Evolutionary conservation across 2,888 invertebrate genomes (phyloP).

Genomic region (Willowsia nigromaculata): DNA sequence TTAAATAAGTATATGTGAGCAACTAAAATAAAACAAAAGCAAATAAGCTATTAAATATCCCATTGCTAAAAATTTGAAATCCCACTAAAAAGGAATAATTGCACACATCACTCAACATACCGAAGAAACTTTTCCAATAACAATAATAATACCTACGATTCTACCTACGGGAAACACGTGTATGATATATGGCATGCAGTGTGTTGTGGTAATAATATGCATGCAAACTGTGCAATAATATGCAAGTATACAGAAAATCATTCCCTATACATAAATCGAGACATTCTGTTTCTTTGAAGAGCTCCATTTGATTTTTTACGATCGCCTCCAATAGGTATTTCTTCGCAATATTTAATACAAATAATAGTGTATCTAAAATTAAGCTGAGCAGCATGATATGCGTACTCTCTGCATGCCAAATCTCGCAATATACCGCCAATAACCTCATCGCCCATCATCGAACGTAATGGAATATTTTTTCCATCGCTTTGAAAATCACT

Average conservation of each 20-base stretch:
- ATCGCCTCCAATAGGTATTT: no score
- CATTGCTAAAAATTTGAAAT: no score
- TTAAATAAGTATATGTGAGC: no score
- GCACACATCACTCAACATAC: background rate
- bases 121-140: background rate
- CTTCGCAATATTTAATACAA: no score
- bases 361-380: no score
- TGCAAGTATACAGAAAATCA: background rate
- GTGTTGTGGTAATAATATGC: background rate
- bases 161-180: background rate
- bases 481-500: background rate
- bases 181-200: background rate
- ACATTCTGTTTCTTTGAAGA: background rate
- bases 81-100: no score
- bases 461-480: constrained; percentile 25
- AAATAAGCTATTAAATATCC: no score
- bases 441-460: background rate
- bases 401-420: background rate
- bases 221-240: background rate
- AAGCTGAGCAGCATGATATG: background rate
- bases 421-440: background rate
- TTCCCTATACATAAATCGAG: background rate
- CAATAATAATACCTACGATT: background rate
- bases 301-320: background rate
- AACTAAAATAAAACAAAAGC: no score